These are phyloP conservation scores for Elegia similella DNA, from an alignment of 2,888 invertebrate species.

Conservation along the genomic window DNA sequence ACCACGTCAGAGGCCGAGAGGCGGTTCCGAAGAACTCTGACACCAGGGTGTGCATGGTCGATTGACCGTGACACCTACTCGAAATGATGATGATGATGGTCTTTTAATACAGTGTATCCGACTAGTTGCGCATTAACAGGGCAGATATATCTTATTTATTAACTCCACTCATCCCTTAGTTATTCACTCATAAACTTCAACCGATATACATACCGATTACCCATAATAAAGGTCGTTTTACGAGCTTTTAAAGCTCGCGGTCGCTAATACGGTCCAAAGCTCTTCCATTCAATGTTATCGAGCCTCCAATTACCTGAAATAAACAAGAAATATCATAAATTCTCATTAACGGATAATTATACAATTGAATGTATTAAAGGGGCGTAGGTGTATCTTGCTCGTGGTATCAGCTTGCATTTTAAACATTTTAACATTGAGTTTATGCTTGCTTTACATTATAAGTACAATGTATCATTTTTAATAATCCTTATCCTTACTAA, in stretches of 20 bases:
- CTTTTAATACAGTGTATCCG: background rate
- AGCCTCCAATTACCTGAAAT: slow-evolving; percentile 13
- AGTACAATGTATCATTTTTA: too few species aligned
- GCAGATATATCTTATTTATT: slow-evolving; percentile 8
- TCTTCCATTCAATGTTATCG: slow-evolving; percentile 11
- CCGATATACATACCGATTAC: slow-evolving; percentile 14
- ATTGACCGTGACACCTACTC: too few species aligned
- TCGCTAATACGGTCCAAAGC: slow-evolving; percentile 12
- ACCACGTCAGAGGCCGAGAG: too few species aligned
- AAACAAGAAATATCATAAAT: slow-evolving; percentile 16
- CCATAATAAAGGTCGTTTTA: slow-evolving; percentile 10
- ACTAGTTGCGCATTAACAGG: background rate
- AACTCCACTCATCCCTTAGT: slow-evolving; percentile 3
- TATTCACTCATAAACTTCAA: slow-evolving; percentile 8
- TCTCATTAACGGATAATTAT: slow-evolving; percentile 15
- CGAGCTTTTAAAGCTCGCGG: slow-evolving; percentile 13
- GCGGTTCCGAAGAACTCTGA: too few species aligned
- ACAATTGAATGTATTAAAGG: slow-evolving; percentile 6
- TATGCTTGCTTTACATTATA: too few species aligned
- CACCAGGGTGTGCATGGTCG: too few species aligned
- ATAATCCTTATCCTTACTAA: too few species aligned
- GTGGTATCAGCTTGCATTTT: background rate
- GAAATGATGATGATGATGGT: too few species aligned
- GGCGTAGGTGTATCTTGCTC: slow-evolving; percentile 3
- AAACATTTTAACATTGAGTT: too few species aligned